Evolutionary conservation across 2,888 invertebrate species (phyloP).

Genomic region (Lasioglossum vierecki): DNA sequence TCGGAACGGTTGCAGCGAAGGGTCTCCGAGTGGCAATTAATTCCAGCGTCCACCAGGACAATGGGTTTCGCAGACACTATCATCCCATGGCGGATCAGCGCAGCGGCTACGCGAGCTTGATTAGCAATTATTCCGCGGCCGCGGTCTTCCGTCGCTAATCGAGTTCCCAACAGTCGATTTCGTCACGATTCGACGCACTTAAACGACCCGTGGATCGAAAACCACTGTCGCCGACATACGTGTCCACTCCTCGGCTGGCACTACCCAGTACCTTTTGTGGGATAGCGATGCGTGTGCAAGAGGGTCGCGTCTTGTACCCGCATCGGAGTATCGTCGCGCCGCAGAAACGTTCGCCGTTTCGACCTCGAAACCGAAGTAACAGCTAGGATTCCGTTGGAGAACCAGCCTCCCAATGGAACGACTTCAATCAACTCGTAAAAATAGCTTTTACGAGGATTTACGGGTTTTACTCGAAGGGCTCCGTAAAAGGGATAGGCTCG

Average conservation of each 20-base stretch:
- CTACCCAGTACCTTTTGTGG: not conserved
- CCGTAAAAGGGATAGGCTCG: not conserved
- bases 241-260: not conserved
- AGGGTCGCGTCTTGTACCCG: not conserved
- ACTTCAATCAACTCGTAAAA: conserved; percentile 16
- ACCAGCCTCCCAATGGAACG: not conserved
- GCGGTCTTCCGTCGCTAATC: conserved; percentile 42
- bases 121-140: conserved; percentile 53
- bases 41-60: not conserved
- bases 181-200: conserved; percentile 44
- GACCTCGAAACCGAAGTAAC: not conserved
- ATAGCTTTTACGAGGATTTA: conserved; percentile 26
- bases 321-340: not conserved
- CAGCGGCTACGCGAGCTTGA: conserved; percentile 29
- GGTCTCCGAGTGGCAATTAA: not conserved
- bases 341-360: not conserved
- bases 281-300: not conserved
- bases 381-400: not conserved
- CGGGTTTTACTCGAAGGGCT: conserved; percentile 3
- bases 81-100: not conserved
- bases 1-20: not conserved
- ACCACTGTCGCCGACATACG: conserved; percentile 43
- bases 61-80: conserved; percentile 7
- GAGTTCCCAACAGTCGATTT: conserved; percentile 29
- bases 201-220: conserved; percentile 32